phyloP scores from a whole-genome alignment of 2,888 invertebrate genomes.

The Phyllotreta cruciferae region DNA sequence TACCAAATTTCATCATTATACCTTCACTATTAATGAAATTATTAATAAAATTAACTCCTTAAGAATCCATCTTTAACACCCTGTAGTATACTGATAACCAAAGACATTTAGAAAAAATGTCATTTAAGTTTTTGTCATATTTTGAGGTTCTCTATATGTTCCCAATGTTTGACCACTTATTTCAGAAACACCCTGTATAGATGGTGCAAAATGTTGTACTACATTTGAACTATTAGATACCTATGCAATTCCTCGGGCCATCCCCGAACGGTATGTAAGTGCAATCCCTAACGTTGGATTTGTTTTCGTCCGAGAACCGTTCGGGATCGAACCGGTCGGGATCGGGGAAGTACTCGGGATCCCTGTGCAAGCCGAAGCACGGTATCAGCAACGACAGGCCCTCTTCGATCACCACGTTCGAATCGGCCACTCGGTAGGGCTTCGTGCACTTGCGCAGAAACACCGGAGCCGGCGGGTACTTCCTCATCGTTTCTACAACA shows the following conservation, averaged over 20 bases:
- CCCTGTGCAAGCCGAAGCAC: conserved; percentile 65
- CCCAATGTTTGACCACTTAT: too few relatives aligned
- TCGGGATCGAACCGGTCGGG: conserved; percentile 67
- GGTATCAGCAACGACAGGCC: conserved; percentile 65
- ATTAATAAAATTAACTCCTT: too few relatives aligned
- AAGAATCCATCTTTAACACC: too few relatives aligned
- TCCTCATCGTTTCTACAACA: conserved; percentile 65
- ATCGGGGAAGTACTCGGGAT: conserved; percentile 65
- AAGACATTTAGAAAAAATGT: too few relatives aligned
- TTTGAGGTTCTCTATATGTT: too few relatives aligned
- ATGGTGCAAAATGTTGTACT: too few relatives aligned
- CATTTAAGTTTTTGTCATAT: too few relatives aligned
- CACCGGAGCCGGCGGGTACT: conserved; percentile 66
- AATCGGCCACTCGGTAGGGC: conserved; percentile 62
- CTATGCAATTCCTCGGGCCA: conserved; percentile 66
- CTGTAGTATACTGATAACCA: too few relatives aligned
- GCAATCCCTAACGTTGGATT: conserved; percentile 59
- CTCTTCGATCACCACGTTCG: conserved; percentile 61
- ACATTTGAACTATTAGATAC: conserved; percentile 54
- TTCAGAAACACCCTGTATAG: too few relatives aligned
- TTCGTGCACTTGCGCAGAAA: conserved; percentile 63
- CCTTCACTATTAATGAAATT: too few relatives aligned
- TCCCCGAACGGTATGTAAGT: conserved; percentile 66
- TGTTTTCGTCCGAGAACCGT: conserved; percentile 63
- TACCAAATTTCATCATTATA: too few relatives aligned